These are phyloP conservation scores for Xiphophorus couchianus DNA, from an alignment of 2,113 vertebrate genomes.

Conservation along the genomic window DNA sequence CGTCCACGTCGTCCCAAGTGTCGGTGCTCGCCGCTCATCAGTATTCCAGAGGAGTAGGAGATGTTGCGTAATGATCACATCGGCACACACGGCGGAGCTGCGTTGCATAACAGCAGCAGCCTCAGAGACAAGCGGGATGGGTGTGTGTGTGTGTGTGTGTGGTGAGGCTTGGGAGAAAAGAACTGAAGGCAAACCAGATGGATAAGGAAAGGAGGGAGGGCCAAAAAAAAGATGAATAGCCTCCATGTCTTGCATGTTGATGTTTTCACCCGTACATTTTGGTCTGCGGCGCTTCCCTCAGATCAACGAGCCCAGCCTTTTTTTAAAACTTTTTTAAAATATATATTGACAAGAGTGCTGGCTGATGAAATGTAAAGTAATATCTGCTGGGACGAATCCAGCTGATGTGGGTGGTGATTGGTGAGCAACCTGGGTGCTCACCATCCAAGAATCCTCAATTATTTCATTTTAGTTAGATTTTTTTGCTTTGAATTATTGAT, in stretches of 20 bases:
- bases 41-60: constrained; percentile 74
- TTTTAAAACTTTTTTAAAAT: too few species aligned
- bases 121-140: constrained; percentile 50
- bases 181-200: constrained; percentile 28
- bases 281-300: background rate
- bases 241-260: constrained; percentile 45
- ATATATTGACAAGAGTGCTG: background rate
- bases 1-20: background rate
- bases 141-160: constrained; percentile 5
- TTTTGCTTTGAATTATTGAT: constrained; percentile 72
- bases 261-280: constrained; percentile 32
- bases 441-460: constrained; percentile 39
- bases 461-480: background rate
- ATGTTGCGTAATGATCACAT: constrained; percentile 79
- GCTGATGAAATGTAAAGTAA: constrained; percentile 71
- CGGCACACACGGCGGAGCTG: constrained; percentile 66
- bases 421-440: constrained; percentile 46
- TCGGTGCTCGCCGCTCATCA: constrained; percentile 62
- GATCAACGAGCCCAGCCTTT: background rate
- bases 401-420: constrained; percentile 59
- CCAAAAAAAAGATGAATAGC: constrained; percentile 23
- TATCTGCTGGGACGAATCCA: constrained; percentile 54
- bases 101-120: constrained; percentile 74
- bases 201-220: constrained; percentile 19
- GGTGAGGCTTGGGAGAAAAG: constrained; percentile 1